Conservation (phyloP, 53 echinoderm and acorn worm species). For the Apostichopus leukothele region DNA sequence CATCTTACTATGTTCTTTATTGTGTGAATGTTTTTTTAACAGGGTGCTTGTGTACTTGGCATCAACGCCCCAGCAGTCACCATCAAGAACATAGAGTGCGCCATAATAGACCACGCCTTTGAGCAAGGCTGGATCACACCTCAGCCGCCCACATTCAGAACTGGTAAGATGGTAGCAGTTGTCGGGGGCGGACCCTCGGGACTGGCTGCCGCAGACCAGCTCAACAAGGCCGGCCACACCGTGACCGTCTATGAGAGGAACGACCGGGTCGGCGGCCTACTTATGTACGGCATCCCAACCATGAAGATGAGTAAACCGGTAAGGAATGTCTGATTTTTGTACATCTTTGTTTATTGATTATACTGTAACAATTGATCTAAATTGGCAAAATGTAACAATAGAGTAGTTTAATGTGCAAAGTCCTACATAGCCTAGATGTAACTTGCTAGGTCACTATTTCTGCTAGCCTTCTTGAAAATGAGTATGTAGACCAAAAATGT, state of each 20-base stretch:
- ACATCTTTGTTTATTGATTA: not conserved
- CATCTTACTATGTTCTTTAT: too few species aligned
- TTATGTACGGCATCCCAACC: constrained; percentile 98
- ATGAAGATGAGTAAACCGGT: constrained; percentile 96
- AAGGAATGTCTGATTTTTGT: constrained; percentile 19
- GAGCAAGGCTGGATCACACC: constrained; percentile 99
- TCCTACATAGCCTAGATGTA: too few species aligned
- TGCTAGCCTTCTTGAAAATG: too few species aligned
- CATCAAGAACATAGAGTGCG: constrained; percentile 98
- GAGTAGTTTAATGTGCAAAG: too few species aligned
- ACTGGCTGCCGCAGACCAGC: constrained; percentile 89
- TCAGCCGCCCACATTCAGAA: constrained; percentile 77
- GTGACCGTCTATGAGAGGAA: constrained; percentile 97
- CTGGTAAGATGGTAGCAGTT: constrained; percentile 83
- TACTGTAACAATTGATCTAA: too few species aligned
- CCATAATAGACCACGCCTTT: constrained; percentile 98
- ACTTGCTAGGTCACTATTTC: too few species aligned
- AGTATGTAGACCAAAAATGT: too few species aligned
- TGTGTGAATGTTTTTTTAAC: not conserved
- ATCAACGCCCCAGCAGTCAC: constrained; percentile 96
- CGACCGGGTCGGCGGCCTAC: constrained; percentile 84
- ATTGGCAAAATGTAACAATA: too few species aligned
- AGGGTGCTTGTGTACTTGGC: constrained; percentile 97
- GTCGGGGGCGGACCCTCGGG: constrained; percentile 94
- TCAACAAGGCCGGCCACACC: constrained; percentile 94